phyloP scores from a whole-genome alignment of 2,797 vertebrate genomes.

The Triplophysa bombifrons region DNA sequence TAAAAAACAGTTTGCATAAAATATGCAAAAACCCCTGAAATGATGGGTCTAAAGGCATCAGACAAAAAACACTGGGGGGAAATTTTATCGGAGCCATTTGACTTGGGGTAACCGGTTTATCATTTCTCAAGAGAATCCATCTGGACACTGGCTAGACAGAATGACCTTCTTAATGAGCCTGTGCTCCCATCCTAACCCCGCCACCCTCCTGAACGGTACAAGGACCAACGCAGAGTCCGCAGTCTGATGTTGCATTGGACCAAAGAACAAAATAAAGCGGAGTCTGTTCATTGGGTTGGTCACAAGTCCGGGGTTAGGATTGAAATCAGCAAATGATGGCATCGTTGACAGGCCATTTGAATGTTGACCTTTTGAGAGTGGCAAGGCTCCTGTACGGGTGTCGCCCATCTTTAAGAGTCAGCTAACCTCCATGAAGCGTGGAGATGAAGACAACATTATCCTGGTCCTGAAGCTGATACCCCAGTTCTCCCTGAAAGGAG shows the following conservation, averaged over 20 bases:
- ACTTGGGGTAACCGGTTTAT: slow-evolving; percentile 38
- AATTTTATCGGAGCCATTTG: slow-evolving; percentile 39
- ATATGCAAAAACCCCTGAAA: not conserved
- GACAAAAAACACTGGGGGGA: slow-evolving; percentile 12
- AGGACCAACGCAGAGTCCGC: not conserved
- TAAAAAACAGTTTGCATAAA: not conserved
- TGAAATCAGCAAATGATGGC: slow-evolving; percentile 22
- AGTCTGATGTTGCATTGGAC: slow-evolving; percentile 8
- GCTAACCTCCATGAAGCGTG: slow-evolving; percentile 93
- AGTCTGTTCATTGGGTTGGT: slow-evolving; percentile 43
- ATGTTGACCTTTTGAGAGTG: slow-evolving; percentile 35
- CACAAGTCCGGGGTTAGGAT: not conserved
- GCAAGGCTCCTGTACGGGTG: slow-evolving; percentile 10
- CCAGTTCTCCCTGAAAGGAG: slow-evolving; percentile 87
- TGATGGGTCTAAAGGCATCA: not conserved
- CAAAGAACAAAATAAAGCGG: slow-evolving; percentile 55
- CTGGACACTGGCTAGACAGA: slow-evolving; percentile 61
- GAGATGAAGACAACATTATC: slow-evolving; percentile 97
- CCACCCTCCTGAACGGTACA: slow-evolving; percentile 32
- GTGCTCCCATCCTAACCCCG: slow-evolving; percentile 40
- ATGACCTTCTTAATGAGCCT: slow-evolving; percentile 52
- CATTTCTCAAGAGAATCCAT: slow-evolving; percentile 58
- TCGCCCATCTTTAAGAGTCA: slow-evolving; percentile 13
- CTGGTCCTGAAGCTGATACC: slow-evolving; percentile 90
- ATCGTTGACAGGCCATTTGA: slow-evolving; percentile 10